Evolutionary conservation across 1,140 invertebrate genomes (phyloP).

Genomic region (Drosophila orosa): DNA sequence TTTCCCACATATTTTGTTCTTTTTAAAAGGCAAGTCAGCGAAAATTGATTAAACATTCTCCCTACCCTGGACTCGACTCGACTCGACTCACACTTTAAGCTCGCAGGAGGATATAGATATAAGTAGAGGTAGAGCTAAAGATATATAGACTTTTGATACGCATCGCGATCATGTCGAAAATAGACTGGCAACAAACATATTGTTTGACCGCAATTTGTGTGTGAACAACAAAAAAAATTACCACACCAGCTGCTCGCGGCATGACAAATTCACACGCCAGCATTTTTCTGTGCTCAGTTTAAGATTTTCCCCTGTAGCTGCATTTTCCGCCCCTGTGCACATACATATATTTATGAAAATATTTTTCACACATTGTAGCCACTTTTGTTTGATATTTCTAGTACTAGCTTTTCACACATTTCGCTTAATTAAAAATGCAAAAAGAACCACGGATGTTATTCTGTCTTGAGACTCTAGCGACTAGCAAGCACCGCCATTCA

Average conservation of each 20-base stretch:
- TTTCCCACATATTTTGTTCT: constrained; percentile 34
- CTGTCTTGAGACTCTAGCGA: not conserved
- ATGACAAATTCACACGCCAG: constrained; percentile 73
- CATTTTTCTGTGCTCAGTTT: constrained; percentile 53
- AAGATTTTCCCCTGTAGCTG: constrained; percentile 22
- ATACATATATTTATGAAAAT: constrained; percentile 68
- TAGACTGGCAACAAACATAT: constrained; percentile 74
- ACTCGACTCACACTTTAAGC: constrained; percentile 36
- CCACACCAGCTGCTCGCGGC: constrained; percentile 75
- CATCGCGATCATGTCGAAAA: constrained; percentile 56
- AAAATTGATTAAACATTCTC: constrained; percentile 78
- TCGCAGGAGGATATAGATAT: not conserved
- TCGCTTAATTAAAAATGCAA: constrained; percentile 42
- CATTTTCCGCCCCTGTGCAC: constrained; percentile 3
- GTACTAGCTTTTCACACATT: constrained; percentile 49
- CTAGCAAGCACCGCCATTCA: not conserved
- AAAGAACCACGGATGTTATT: constrained; percentile 7
- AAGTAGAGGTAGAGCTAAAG: not conserved
- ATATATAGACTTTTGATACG: constrained; percentile 25
- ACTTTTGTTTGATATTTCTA: constrained; percentile 48
- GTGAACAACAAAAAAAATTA: constrained; percentile 68
- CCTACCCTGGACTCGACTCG: constrained; percentile 20
- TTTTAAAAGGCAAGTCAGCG: constrained; percentile 47
- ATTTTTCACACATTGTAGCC: constrained; percentile 78
- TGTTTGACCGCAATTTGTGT: constrained; percentile 75